phyloP scores from a whole-genome alignment of 2,113 vertebrate species.

The Larimichthys crocea region DNA sequence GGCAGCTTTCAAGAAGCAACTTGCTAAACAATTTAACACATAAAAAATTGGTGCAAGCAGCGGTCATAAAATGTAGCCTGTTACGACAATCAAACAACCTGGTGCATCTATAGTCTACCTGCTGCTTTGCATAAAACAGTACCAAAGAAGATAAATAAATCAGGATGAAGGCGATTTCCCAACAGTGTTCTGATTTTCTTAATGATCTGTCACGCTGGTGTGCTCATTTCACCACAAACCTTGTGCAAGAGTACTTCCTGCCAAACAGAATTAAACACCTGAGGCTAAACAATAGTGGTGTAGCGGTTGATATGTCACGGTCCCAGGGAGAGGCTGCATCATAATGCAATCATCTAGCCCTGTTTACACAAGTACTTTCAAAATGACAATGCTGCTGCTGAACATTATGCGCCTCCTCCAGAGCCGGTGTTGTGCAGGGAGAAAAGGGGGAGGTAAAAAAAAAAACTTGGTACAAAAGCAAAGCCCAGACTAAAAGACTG shows the following conservation, averaged over 20 bases:
- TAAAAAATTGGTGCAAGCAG: conserved; percentile 27
- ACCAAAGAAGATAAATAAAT: conserved; percentile 30
- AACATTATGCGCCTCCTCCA: conserved; percentile 65
- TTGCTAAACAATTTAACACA: conserved; percentile 10
- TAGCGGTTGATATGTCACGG: conserved; percentile 62
- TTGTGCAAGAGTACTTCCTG: conserved; percentile 74
- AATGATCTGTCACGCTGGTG: conserved; percentile 56
- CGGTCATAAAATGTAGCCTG: conserved; percentile 54
- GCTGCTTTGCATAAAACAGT: conserved; percentile 23
- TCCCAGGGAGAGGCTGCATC: conserved; percentile 68
- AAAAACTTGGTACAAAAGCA: conserved; percentile 61
- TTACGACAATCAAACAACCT: background rate
- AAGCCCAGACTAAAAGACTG: conserved; percentile 69
- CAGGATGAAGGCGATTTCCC: conserved; percentile 53
- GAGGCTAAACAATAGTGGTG: conserved; percentile 73
- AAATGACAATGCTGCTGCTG: conserved; percentile 71
- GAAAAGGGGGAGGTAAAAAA: conserved; percentile 34
- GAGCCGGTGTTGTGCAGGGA: conserved; percentile 47
- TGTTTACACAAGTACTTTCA: conserved; percentile 80
- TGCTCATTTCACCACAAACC: conserved; percentile 58
- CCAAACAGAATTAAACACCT: conserved; percentile 74
- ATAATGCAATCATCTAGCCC: conserved; percentile 62
- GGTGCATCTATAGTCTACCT: background rate
- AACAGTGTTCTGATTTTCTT: conserved; percentile 47
- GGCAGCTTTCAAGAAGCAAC: conserved; percentile 9